A percentile compares a stretch with the other conserved stretches of the same genome.
phyloP scores from a whole-genome alignment of 92 coral and sea anemone genomes.

The Galaxea fascicularis region DNA sequence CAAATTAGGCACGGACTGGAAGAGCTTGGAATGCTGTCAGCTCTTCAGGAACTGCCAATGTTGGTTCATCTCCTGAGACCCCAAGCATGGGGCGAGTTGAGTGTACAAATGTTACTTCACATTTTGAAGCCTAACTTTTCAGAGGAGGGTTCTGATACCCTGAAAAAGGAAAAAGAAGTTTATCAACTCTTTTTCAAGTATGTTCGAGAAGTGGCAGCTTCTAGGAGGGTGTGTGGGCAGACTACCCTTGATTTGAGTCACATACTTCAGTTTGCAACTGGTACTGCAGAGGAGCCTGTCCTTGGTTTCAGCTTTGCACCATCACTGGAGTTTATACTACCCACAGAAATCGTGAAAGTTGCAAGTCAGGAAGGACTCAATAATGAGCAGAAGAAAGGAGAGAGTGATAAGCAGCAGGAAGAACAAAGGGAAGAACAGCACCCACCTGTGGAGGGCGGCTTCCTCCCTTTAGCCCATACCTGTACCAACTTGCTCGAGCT shows the following conservation, averaged over 20 bases:
- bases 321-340: conserved; percentile 33
- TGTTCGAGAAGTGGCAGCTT: conserved; percentile 65
- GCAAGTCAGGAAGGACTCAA: conserved; percentile 42
- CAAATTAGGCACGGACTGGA: conserved; percentile 59
- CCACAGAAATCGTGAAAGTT: conserved; percentile 57
- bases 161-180: conserved; percentile 55
- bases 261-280: conserved; percentile 70
- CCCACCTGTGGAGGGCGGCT: conserved; percentile 11
- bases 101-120: conserved; percentile 55
- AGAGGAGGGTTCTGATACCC: conserved; percentile 71
- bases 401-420: conserved; percentile 11
- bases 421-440: conserved; percentile 37
- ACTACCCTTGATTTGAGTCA: conserved; percentile 58
- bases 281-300: conserved; percentile 58
- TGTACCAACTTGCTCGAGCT: not conserved
- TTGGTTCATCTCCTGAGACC: conserved; percentile 65
- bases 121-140: conserved; percentile 71
- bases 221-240: conserved; percentile 68
- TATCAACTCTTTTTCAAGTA: conserved; percentile 65
- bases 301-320: conserved; percentile 59
- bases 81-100: conserved; percentile 34
- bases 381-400: no score
- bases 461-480: not conserved
- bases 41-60: conserved; percentile 56
- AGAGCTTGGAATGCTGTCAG: conserved; percentile 57